Base-by-base conservation (phyloP, 2,113 vertebrate species). In the Anhinga anhinga region DNA sequence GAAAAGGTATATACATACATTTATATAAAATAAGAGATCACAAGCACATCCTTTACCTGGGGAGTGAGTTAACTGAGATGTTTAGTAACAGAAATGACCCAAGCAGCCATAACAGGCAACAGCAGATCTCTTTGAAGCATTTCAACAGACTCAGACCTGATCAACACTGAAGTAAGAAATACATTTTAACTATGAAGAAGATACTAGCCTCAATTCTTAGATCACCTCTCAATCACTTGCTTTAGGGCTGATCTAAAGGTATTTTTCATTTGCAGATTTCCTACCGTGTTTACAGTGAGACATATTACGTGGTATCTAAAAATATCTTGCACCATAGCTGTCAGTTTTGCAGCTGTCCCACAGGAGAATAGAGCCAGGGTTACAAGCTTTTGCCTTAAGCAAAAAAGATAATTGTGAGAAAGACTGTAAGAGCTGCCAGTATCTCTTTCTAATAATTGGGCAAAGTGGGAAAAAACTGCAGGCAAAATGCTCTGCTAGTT, bases 381-480 rank as follows among this genome's bases (percentile, higher is more conserved):
- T 93, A 88, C 50, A 81, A 86, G 27, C 13, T 90, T 81, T 92
- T 92, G 81, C 90, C 79, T 92, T 25, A 50, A 80, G 93, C 58
- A 7, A 85, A 76, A 81, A 78, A 87, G 27, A 74, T 56, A 95
- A 89, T 78, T 87, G 70, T 81, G 74, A 82, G 78, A 95, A 94
- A 91, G 58, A 49, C 26, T 77, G 58, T 50, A 90, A 83, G 67
- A 94, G 55, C 59, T 83, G 63, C 50, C 59, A 90, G 44, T 13
- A 17, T 65, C 78, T 93, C 66, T 45, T 94, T 81, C 61, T 50
- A 91, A 44, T 81, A 88, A 76, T 29, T 42, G 44, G 52, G 19
- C 47, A 72, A 90, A 95, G 71, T 74, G 74, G 40, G 53, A 95
- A 92, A 95, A 94, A 70, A 73, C 88, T 47, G 1, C 80, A 95